These are phyloP conservation scores for Drosophila pseudoananassae DNA, from an alignment of 1,140 invertebrate species.

Conservation along the genomic window DNA sequence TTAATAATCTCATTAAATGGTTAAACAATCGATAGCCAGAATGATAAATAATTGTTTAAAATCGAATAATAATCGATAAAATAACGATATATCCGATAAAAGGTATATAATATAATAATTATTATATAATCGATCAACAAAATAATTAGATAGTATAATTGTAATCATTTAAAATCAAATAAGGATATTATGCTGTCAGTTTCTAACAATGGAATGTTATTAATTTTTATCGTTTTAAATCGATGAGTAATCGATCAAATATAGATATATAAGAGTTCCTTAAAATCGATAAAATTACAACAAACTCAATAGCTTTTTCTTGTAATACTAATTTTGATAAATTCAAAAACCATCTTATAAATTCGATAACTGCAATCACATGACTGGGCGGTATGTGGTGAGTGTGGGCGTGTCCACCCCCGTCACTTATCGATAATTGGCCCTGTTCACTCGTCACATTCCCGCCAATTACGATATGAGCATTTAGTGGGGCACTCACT, in stretches of 20 bases:
- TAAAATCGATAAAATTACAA: neutral
- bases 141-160: too few relatives aligned
- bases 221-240: neutral
- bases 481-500: constrained; percentile 10
- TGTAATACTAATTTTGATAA: too few relatives aligned
- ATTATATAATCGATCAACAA: too few relatives aligned
- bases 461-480: constrained; percentile 25
- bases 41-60: too few relatives aligned
- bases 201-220: too few relatives aligned
- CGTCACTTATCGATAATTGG: constrained; percentile 27
- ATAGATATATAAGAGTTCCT: too few relatives aligned
- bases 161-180: too few relatives aligned
- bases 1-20: too few relatives aligned
- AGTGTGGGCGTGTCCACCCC: neutral
- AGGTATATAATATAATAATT: too few relatives aligned
- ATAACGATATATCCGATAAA: neutral
- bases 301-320: neutral
- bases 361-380: neutral
- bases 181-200: too few relatives aligned
- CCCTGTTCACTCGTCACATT: constrained; percentile 24
- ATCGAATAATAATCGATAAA: neutral
- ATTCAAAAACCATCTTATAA: neutral
- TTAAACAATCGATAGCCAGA: too few relatives aligned
- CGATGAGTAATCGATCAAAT: too few relatives aligned
- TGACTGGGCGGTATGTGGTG: neutral